These are phyloP conservation scores for Regulus satrapa DNA, from an alignment of 2,113 vertebrate genomes.

Conservation along the genomic window DNA sequence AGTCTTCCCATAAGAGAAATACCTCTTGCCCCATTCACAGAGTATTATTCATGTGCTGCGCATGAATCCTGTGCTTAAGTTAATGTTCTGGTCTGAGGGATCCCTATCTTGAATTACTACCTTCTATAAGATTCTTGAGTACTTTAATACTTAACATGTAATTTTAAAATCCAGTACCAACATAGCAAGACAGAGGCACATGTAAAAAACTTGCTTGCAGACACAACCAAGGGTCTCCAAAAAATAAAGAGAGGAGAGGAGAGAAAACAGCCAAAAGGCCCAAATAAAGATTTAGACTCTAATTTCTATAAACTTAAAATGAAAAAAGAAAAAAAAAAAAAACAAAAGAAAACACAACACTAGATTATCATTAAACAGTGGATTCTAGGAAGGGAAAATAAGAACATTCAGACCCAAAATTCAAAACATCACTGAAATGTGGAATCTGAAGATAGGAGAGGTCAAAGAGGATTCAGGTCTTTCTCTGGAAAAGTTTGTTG, in stretches of 20 bases:
- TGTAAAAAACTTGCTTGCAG: neutral
- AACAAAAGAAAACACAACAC: neutral
- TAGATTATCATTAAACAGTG: neutral
- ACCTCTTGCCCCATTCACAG: neutral
- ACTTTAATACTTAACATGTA: neutral
- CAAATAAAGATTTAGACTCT: neutral
- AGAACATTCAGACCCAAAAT: neutral
- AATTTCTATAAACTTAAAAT: neutral
- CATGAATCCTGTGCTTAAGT: neutral
- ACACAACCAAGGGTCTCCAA: neutral
- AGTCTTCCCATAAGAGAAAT: neutral
- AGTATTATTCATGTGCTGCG: neutral
- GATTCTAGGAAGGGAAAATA: neutral
- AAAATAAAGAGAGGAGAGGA: neutral
- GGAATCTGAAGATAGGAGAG: neutral
- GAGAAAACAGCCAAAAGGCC: neutral
- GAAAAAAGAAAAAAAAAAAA: neutral
- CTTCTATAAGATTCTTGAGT: neutral
- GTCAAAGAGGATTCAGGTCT: neutral
- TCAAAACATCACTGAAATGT: neutral
- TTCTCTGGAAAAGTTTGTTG: neutral
- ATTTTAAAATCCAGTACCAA: neutral
- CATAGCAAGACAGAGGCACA: neutral
- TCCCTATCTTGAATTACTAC: neutral
- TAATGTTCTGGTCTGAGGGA: neutral